A percentile compares a stretch with the other conserved stretches of the same genome.
phyloP scores from a whole-genome alignment of 2,888 invertebrate genomes.

The Ophraella communa region DNA sequence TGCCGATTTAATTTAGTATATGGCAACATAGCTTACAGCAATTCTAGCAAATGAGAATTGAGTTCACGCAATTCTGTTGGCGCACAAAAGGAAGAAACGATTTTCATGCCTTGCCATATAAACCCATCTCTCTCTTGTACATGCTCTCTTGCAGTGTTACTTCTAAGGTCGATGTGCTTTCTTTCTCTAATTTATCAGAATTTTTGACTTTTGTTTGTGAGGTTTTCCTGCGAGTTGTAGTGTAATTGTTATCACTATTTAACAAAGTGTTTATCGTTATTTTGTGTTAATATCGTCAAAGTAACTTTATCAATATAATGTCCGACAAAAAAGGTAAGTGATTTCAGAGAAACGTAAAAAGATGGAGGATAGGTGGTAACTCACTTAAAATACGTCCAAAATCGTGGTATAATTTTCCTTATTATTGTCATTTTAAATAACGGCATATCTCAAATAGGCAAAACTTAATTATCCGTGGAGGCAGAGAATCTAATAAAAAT shows the following conservation, averaged over 20 bases:
- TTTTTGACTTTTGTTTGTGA: conserved; percentile 38
- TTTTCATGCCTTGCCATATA: conserved; percentile 19
- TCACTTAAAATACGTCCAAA: conserved; percentile 27
- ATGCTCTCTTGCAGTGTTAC: conserved; percentile 15
- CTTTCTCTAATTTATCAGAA: conserved; percentile 37
- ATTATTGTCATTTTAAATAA: conserved; percentile 8
- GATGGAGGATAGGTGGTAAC: conserved; percentile 37
- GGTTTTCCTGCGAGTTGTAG: conserved; percentile 33
- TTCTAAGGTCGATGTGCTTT: conserved; percentile 30
- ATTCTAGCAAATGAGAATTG: conserved; percentile 10
- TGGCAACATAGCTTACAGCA: neutral
- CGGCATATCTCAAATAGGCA: conserved; percentile 22
- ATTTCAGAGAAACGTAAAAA: conserved; percentile 27
- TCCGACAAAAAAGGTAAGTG: conserved; percentile 53
- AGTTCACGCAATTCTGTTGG: conserved; percentile 26
- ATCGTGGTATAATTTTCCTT: neutral
- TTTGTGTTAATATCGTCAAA: conserved; percentile 33
- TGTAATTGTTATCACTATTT: conserved; percentile 31
- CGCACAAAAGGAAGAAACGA: conserved; percentile 29
- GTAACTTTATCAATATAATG: conserved; percentile 41
- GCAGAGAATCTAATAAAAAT: conserved; percentile 44
- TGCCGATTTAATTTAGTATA: neutral
- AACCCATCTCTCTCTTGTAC: conserved; percentile 4
- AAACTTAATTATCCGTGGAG: conserved; percentile 25
- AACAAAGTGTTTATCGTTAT: conserved; percentile 35